Evolutionary conservation across 2,797 vertebrate species (phyloP), one percentile per base, ranked within the genome.

Genomic region (Sebastiscus tertius): DNA sequence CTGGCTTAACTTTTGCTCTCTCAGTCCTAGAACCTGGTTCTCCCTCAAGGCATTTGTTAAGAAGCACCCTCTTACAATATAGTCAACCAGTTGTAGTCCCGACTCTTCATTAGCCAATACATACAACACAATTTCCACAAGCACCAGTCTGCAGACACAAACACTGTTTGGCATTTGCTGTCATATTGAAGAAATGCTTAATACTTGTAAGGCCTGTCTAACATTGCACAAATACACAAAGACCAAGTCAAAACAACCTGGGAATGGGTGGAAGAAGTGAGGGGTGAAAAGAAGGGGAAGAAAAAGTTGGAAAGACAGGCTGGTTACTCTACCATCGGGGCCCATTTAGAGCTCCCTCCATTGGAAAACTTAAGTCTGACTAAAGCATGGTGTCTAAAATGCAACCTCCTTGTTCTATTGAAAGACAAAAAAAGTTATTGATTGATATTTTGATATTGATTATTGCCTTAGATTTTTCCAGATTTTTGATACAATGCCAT

Each of bases 271-370:
- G 39, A 72, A 77, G 18, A 78, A 55, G 31, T 64, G 61, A 56
- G 27, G 49, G 46, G 33, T 29, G 75, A 59, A 54, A 16, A 58
- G 61, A 73, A 75, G 13, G 26, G 26, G 42, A 63, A 56, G 63
- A 67, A 72, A 77, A 81, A 80, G 82, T 85, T 88, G 77, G 31
- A 75, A 77, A 68, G 52, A 75, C 67, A 8, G 54, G 64, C 62
- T 88, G 56, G 42, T 31, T 59, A 26, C 29, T 80, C 58, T 63
- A 7, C 77, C 74, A 73, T 55, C 52, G 29, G 39, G 22, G 22
- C 49, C 16, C 82, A 89, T 88, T 92, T 79, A 60, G 34, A 85
- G 70, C 76, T 86, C 78, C 70, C 39, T 65, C 52, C 61, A 54
- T 26, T 78, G 80, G 88, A 90, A 77, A 36, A 89, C 65, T 82